Percentiles rank a stretch among this genome's conserved stretches.
phyloP scores from a whole-genome alignment of 30 jellyfish, hydroid and myxozoan genomes.

The Aurelia sp. region DNA sequence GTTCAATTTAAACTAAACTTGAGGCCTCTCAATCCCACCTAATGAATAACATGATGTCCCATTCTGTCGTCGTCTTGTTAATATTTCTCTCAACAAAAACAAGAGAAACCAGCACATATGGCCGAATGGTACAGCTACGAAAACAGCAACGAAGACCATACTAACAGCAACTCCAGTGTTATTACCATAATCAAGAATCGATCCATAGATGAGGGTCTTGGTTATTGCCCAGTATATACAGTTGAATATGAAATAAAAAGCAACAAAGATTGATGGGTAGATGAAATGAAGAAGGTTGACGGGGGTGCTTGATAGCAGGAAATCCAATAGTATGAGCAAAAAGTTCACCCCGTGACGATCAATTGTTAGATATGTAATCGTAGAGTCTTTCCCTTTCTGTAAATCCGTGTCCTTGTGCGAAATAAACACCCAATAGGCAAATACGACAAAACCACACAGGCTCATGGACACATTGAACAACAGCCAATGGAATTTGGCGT shows the following conservation, averaged over 20 bases:
- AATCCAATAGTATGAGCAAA: conserved; percentile 61
- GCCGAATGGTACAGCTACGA: conserved; percentile 35
- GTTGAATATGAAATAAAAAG: conserved; percentile 47
- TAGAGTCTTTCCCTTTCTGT: background rate
- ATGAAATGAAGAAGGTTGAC: conserved; percentile 74
- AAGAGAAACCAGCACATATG: conserved; percentile 50
- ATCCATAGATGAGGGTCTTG: conserved; percentile 54
- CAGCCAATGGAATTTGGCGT: conserved; percentile 67
- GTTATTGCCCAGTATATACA: conserved; percentile 68
- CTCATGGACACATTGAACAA: conserved; percentile 62
- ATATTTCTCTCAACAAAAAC: conserved; percentile 21
- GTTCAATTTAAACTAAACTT: background rate
- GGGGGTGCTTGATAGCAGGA: conserved; percentile 64
- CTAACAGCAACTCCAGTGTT: conserved; percentile 68
- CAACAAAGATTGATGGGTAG: conserved; percentile 56
- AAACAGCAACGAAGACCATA: conserved; percentile 43
- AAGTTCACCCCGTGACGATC: conserved; percentile 89
- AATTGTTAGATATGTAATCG: conserved; percentile 20
- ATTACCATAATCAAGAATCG: conserved; percentile 54
- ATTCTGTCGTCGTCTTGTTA: background rate
- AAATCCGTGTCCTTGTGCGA: conserved; percentile 26
- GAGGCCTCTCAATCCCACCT: background rate
- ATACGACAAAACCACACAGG: conserved; percentile 57
- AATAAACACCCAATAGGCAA: conserved; percentile 69
- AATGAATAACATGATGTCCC: background rate